A percentile compares a stretch with the other conserved stretches of the same genome.
Evolutionary conservation across 2,888 invertebrate genomes (phyloP).

Genomic region (Pachymerium ferrugineum): DNA sequence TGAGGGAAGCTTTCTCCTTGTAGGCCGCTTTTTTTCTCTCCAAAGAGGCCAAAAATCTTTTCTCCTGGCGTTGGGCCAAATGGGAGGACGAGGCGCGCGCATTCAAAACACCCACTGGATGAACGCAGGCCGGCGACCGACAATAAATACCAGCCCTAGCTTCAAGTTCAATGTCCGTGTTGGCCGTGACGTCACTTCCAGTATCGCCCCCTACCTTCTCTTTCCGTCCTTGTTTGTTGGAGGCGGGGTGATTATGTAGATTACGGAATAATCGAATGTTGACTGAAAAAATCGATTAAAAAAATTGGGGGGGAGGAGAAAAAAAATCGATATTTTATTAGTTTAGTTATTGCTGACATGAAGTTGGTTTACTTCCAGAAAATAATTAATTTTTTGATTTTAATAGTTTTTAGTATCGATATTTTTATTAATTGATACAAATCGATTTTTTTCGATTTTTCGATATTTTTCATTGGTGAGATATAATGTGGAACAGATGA

Average conservation of each 20-base stretch:
- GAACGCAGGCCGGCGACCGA: constrained; percentile 2
- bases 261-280: background rate
- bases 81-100: background rate
- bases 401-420: no score
- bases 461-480: no score
- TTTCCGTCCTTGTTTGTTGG: background rate
- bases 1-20: background rate
- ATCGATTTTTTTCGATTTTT: no score
- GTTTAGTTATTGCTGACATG: no score
- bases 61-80: background rate
- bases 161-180: background rate
- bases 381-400: no score
- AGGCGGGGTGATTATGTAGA: background rate
- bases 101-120: constrained; percentile 2
- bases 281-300: no score
- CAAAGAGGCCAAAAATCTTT: background rate
- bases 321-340: no score
- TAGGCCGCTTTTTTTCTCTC: background rate
- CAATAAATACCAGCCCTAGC: background rate
- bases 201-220: background rate
- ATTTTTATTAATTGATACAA: no score
- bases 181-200: background rate
- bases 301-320: no score
- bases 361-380: no score
- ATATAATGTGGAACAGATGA: no score